Evolutionary conservation across 2,113 vertebrate genomes (phyloP).

Genomic region (Cichladusa arquata): DNA sequence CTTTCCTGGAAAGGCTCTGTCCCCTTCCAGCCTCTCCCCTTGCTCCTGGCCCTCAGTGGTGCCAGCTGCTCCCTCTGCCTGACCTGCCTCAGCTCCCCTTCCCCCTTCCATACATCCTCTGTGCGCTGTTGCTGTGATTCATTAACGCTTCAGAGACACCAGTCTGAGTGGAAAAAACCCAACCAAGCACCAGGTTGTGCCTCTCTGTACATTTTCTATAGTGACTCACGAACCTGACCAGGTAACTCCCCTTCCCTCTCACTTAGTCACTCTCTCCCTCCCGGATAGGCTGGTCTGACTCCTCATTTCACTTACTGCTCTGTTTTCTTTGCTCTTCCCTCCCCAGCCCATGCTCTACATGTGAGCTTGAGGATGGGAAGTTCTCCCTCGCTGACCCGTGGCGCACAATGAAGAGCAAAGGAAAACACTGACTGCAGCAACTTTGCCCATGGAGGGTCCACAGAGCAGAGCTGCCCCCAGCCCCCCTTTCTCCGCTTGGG

Average conservation of each 20-base stretch:
- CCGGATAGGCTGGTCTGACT: conserved; percentile 3
- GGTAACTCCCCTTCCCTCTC: conserved; percentile 34
- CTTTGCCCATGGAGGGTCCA: conserved; percentile 15
- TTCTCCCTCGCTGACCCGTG: conserved; percentile 7
- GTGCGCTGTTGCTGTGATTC: neutral
- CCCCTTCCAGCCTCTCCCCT: neutral
- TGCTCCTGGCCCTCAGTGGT: neutral
- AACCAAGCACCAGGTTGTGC: conserved; percentile 28
- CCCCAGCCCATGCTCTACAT: neutral
- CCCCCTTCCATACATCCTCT: neutral
- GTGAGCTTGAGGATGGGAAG: conserved; percentile 12
- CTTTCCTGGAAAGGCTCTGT: neutral
- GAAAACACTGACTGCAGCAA: conserved; percentile 34
- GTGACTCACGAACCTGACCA: conserved; percentile 50
- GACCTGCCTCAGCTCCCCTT: neutral
- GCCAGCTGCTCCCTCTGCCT: neutral
- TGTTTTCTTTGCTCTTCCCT: neutral
- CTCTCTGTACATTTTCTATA: conserved; percentile 12
- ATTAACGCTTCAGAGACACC: conserved; percentile 12
- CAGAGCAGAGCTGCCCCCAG: conserved; percentile 20
- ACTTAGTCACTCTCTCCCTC: conserved; percentile 49
- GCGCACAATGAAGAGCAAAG: conserved; percentile 29
- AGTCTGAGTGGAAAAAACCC: conserved; percentile 47
- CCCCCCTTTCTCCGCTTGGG: neutral
- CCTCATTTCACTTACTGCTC: neutral